These are phyloP conservation scores for Drosophila tristis DNA, from an alignment of 1,140 invertebrate species.

Conservation along the genomic window DNA sequence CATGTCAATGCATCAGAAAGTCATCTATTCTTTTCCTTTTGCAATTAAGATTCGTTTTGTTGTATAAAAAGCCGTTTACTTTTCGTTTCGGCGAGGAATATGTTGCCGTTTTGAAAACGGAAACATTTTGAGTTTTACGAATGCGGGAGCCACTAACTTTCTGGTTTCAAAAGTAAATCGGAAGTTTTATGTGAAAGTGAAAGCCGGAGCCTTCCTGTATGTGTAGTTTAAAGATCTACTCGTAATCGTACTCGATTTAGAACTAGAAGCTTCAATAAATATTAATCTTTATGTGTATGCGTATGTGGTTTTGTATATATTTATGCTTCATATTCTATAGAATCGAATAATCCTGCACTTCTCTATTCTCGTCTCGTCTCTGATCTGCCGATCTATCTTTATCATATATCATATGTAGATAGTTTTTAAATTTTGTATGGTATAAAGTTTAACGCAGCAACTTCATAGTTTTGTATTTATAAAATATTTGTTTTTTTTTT, in stretches of 20 bases:
- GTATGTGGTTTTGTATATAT: slow-evolving; percentile 38
- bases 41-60: too few species aligned
- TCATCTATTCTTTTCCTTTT: too few species aligned
- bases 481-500: slow-evolving; percentile 36
- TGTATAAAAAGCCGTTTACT: too few species aligned
- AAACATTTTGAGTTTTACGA: too few species aligned
- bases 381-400: not conserved
- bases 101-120: too few species aligned
- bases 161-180: too few species aligned
- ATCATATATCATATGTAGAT: slow-evolving; percentile 35
- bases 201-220: not conserved
- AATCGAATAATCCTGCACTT: slow-evolving; percentile 27
- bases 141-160: too few species aligned
- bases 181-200: too few species aligned
- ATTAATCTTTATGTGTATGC: slow-evolving; percentile 61
- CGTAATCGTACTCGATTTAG: slow-evolving; percentile 34
- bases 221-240: slow-evolving; percentile 39
- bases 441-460: slow-evolving; percentile 71
- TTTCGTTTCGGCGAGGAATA: too few species aligned
- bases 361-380: not conserved
- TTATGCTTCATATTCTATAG: slow-evolving; percentile 9
- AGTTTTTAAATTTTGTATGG: slow-evolving; percentile 48
- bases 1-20: too few species aligned
- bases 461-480: slow-evolving; percentile 36
- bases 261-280: slow-evolving; percentile 76